These are phyloP conservation scores for Habropoda laboriosa DNA, from an alignment of 1,140 invertebrate species.

Conservation along the genomic window DNA sequence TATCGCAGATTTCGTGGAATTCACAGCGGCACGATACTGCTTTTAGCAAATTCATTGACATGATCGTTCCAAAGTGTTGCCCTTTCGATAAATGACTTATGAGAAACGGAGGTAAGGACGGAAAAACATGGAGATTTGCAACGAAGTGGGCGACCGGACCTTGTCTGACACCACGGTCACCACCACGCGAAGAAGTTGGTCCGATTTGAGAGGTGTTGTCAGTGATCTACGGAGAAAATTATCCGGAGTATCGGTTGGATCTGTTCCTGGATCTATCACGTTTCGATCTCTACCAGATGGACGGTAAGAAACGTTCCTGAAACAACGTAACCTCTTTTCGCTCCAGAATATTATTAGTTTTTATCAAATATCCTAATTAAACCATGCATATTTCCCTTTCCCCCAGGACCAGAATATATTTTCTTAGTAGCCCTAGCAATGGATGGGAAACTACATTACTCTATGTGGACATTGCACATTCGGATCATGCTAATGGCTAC, in stretches of 20 bases:
- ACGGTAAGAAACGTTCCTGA: conserved; percentile 64
- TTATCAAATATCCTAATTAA: neutral
- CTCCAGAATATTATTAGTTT: neutral
- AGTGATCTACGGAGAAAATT: conserved; percentile 91
- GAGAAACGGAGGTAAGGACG: conserved; percentile 7
- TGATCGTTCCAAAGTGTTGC: conserved; percentile 34
- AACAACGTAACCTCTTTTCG: conserved; percentile 10
- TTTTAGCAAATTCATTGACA: conserved; percentile 38
- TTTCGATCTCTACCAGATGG: conserved; percentile 90
- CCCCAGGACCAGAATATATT: conserved; percentile 90
- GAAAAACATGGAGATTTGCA: conserved; percentile 65
- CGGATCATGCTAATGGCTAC: conserved; percentile 80
- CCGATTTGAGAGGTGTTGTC: conserved; percentile 90
- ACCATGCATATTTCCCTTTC: conserved; percentile 12
- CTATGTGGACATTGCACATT: conserved; percentile 89
- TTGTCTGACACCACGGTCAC: conserved; percentile 34
- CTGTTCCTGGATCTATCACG: conserved; percentile 89
- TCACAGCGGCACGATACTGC: neutral
- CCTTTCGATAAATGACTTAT: conserved; percentile 38
- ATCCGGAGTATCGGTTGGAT: conserved; percentile 88
- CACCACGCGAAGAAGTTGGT: conserved; percentile 86
- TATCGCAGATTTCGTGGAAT: neutral
- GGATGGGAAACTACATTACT: conserved; percentile 94
- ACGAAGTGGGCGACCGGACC: conserved; percentile 57
- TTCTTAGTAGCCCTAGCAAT: conserved; percentile 91